Base-by-base conservation (phyloP, 2,888 invertebrate genomes). In the Oscheius sp. region DNA sequence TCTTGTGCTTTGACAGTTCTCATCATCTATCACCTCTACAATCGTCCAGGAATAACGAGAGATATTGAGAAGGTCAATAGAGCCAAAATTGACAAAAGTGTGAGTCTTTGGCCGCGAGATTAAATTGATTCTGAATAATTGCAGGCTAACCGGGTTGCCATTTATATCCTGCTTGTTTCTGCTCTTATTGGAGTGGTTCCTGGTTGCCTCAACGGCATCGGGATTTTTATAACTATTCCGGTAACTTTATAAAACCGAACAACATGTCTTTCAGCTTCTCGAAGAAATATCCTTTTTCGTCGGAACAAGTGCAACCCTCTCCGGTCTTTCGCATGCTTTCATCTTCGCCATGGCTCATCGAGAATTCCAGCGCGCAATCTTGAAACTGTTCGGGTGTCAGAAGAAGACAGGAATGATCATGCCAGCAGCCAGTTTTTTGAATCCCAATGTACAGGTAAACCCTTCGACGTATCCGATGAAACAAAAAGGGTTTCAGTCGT, bases 261-360 rank as follows among this genome's bases (percentile, higher is more conserved):
- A 21, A 21, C 21, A 21, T 21, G 21, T 21, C 21, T 29, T 59
- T 68, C 57, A 79, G 79, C 21, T 71, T 32, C 58, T 79, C 32
- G 72, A 76, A 42, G 79, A 79, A 33, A 66, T 79, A 11, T 79
- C 79, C 9, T 76, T 79, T 37, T 79, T 79, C 62, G 79, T 79
- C 5, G 79, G 79, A 4, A 76, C 79, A 3, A 76, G 79, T 48
- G 79, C 79, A 1, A 76, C 74, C 4, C 73, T 79, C 1, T 79
- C 79, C 35, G 79, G 79, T n/a, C 75, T 79, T 13, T 76, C 79
- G 0, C 79, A 79, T 47, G 79, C 79, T 1, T 79, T 79, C 73
- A 79, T 79, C 13, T 79, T 79, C 47, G 79, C 76, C 11, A 79
- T 76, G 76, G 79, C 79, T n/a, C 79, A 79, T 65, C 47, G 76